Evolutionary conservation across 2,888 invertebrate genomes (phyloP), one percentile per base, ranked within the genome.

Genomic region (Dolichomitus sp.): DNA sequence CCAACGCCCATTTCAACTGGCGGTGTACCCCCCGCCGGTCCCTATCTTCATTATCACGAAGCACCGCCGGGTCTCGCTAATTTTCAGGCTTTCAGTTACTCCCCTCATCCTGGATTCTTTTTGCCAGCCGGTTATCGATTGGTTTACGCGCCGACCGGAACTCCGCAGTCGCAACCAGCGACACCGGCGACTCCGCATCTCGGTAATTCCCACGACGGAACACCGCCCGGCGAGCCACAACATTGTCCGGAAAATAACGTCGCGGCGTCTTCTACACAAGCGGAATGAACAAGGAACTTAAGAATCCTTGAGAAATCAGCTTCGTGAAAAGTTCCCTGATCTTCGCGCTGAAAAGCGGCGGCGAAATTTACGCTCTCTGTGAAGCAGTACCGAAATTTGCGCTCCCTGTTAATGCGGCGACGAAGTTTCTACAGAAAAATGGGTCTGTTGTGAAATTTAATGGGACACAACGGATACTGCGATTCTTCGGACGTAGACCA

Each of bases 151-250:
- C 92, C 93, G 1, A 85, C 90, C 6, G 90, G 90, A 19, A 90
- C 91, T 7, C 88, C 93, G 23, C 92, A 91, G 17, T 88, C 90
- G n/a, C 92, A 93, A 74, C 92, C 92, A n/a, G 90, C 91, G 9
- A 93, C 93, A 4, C 93, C 93, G 17, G 92, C 93, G 23, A 92
- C 93, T 0, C 92, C 93, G 7, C 92, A 92, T 37, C 83, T 90
- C 69, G 88, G 89, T 33, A 90, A 89, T 85, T 93, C 92, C 45
- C 91, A 92, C 80, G 91, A 92, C 40, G 92, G 91, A 52, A 93
- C 93, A 40, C 93, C 93, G 33, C 92, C 93, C 37, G 88, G 91
- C 68, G 93, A 91, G 72, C 83, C 33, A n/a, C 57, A 59, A 30
- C 33, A 59, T 4, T 17, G 9, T 33, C 6, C 57, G 57, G 57